Evolutionary conservation across 2,888 invertebrate species (phyloP).

Genomic region (Bellardia bayeri): DNA sequence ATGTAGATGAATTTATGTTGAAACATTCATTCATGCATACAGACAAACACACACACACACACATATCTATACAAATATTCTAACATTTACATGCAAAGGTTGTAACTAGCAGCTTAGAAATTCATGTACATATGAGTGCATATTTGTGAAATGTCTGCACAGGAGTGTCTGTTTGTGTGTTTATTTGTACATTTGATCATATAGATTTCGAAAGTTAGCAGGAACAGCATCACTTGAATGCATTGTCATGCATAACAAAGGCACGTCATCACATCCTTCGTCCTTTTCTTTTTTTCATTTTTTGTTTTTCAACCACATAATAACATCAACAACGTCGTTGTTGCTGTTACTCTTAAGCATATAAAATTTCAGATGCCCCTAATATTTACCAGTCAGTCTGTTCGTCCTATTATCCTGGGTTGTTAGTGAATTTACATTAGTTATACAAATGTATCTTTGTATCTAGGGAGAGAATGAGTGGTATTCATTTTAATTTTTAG

Average conservation of each 20-base stretch:
- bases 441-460: neutral
- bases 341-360: conserved; percentile 5
- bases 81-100: conserved; percentile 37
- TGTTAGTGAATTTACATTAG: conserved; percentile 35
- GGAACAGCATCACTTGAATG: conserved; percentile 41
- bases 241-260: conserved; percentile 63
- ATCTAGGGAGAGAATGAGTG: conserved; percentile 5
- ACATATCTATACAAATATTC: neutral
- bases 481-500: conserved; percentile 23
- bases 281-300: conserved; percentile 5
- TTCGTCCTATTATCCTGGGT: neutral
- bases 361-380: conserved; percentile 36
- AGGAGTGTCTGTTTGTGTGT: conserved; percentile 1
- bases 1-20: conserved; percentile 41
- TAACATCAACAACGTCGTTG: conserved; percentile 13
- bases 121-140: conserved; percentile 12
- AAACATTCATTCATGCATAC: conserved; percentile 2
- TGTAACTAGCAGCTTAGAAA: conserved; percentile 30
- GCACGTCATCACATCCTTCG: conserved; percentile 35
- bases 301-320: neutral
- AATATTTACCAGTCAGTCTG: neutral
- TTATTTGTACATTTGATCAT: conserved; percentile 24
- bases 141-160: conserved; percentile 29
- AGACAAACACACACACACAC: conserved; percentile 45
- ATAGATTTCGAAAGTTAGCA: conserved; percentile 44